Evolutionary conservation across 2,888 invertebrate species (phyloP).

Genomic region (Hyles lineata): DNA sequence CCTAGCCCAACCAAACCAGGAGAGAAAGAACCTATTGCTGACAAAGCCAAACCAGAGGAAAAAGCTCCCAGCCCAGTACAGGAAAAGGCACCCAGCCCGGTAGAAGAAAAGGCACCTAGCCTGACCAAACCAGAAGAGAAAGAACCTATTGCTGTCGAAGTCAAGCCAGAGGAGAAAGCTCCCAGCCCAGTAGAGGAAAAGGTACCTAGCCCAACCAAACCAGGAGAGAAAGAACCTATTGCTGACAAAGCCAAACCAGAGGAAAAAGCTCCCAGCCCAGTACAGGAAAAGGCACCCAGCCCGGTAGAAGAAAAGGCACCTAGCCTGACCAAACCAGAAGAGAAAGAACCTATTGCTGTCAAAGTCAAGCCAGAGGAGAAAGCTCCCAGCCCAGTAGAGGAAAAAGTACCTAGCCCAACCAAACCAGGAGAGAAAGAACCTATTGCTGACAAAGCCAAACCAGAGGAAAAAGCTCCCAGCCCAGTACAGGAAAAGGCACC

Average conservation of each 20-base stretch:
- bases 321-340: too few species aligned
- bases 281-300: slow-evolving; percentile 11
- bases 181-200: slow-evolving; percentile 29
- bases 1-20: neutral
- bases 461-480: too few species aligned
- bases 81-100: too few species aligned
- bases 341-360: too few species aligned
- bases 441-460: too few species aligned
- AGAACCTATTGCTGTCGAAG: neutral
- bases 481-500: too few species aligned
- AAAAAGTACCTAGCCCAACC: too few species aligned
- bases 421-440: too few species aligned
- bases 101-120: too few species aligned
- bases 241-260: slow-evolving; percentile 5
- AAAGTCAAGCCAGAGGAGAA: too few species aligned
- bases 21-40: neutral
- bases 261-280: slow-evolving; percentile 4
- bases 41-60: neutral
- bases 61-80: neutral
- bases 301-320: neutral
- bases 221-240: slow-evolving; percentile 10
- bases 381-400: too few species aligned
- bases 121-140: neutral
- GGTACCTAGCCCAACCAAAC: slow-evolving; percentile 22
- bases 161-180: neutral